These are phyloP conservation scores for Coelinius sp. DNA, from an alignment of 2,888 invertebrate species.

Conservation along the genomic window DNA sequence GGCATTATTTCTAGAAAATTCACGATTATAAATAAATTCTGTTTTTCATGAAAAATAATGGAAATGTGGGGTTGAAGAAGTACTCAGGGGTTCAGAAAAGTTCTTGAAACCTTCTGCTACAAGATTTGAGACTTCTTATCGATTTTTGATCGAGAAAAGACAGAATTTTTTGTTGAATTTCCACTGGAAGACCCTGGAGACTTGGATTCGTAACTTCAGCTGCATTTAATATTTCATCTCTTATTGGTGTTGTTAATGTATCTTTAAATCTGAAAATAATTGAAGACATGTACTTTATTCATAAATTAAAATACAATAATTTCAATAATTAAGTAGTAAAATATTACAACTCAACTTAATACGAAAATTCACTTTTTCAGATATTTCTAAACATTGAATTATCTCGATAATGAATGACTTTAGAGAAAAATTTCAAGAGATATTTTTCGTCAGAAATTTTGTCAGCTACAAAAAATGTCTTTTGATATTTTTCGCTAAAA, in stretches of 20 bases:
- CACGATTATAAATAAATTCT: neutral
- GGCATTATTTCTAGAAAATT: neutral
- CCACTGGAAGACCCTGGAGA: constrained; percentile 68
- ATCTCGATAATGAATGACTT: too few relatives aligned
- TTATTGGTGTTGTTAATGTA: constrained; percentile 73
- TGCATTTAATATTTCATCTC: constrained; percentile 72
- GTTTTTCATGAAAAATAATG: neutral
- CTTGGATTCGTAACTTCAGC: constrained; percentile 66
- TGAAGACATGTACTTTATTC: too few relatives aligned
- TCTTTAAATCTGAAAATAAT: constrained; percentile 73
- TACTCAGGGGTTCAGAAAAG: neutral
- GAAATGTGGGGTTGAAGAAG: neutral
- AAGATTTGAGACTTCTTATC: neutral
- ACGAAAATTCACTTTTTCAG: neutral
- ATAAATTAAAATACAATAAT: constrained; percentile 12
- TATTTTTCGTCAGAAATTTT: too few relatives aligned
- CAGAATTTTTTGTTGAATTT: constrained; percentile 62
- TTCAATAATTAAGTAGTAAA: neutral
- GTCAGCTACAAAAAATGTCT: too few relatives aligned
- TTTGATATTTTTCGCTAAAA: too few relatives aligned
- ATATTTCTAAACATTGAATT: too few relatives aligned
- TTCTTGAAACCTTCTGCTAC: neutral
- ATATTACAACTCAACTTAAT: too few relatives aligned
- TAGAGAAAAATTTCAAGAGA: too few relatives aligned
- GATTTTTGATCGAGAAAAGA: neutral